Evolutionary conservation across 1,140 invertebrate species (phyloP).

Genomic region (Hestina assimilis): DNA sequence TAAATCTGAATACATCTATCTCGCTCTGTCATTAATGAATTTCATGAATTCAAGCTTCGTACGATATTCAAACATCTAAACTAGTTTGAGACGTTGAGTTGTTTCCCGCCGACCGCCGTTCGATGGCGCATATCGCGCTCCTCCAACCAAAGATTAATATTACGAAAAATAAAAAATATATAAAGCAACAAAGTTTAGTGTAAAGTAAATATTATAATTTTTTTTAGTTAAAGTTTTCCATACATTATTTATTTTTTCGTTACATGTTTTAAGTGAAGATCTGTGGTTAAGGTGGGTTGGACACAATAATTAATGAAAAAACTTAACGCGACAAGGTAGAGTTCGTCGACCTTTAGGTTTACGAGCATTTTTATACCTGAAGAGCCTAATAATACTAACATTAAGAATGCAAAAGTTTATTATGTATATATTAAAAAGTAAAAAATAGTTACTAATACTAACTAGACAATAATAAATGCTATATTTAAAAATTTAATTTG

Average conservation of each 20-base stretch:
- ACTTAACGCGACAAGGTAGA: background rate
- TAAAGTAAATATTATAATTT: background rate
- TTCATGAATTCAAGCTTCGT: constrained; percentile 1
- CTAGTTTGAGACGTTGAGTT: background rate
- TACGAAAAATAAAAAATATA: background rate
- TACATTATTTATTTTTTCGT: background rate
- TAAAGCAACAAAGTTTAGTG: background rate
- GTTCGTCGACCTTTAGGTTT: background rate
- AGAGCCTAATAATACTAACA: too few species aligned
- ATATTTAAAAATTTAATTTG: too few species aligned
- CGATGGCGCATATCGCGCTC: background rate
- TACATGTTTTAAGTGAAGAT: background rate
- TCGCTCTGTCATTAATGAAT: background rate
- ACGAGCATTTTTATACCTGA: background rate
- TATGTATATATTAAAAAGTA: too few species aligned
- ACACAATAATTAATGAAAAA: background rate
- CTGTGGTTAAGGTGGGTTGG: background rate
- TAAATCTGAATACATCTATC: too few species aligned
- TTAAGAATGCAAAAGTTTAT: too few species aligned
- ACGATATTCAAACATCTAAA: background rate
- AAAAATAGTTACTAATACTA: too few species aligned
- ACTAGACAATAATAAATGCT: too few species aligned
- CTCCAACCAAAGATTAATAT: background rate
- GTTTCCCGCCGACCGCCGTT: background rate
- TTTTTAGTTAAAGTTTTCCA: background rate